These are phyloP conservation scores for Ceratosolen fusciceps DNA, from an alignment of 1,140 invertebrate species.

Conservation along the genomic window DNA sequence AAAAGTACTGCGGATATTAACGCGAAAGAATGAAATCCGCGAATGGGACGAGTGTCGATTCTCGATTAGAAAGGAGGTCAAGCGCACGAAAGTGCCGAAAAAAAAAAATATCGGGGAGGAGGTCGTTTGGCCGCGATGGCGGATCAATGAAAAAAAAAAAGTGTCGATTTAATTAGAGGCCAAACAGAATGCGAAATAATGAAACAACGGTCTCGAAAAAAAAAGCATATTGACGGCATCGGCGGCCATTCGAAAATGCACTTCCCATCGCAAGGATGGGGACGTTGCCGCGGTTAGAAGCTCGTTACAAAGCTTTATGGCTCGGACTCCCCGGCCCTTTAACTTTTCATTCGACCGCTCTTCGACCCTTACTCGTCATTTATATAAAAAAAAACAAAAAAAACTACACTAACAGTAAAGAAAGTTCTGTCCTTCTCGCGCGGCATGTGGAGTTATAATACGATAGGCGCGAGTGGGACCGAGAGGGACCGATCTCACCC, in stretches of 20 bases:
- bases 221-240: too few relatives aligned
- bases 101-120: neutral
- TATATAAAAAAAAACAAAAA: too few relatives aligned
- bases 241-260: neutral
- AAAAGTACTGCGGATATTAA: neutral
- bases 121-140: neutral
- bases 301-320: conserved; percentile 19
- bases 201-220: too few relatives aligned
- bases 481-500: too few relatives aligned
- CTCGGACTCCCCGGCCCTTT: too few relatives aligned
- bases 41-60: neutral
- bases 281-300: neutral
- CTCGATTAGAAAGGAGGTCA: conserved; percentile 23
- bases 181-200: conserved; percentile 10
- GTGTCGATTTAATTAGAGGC: conserved; percentile 21
- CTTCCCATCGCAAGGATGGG: too few relatives aligned
- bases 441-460: too few relatives aligned
- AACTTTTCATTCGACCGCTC: neutral
- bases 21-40: neutral
- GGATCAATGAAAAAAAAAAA: neutral
- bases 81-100: conserved; percentile 7
- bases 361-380: too few relatives aligned
- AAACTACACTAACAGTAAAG: too few relatives aligned
- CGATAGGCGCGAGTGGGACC: too few relatives aligned
- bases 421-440: too few relatives aligned